Percentiles rank a stretch among this genome's conserved stretches.
Conservation (phyloP, 1,140 invertebrate species). For the Bombyx mori region DNA sequence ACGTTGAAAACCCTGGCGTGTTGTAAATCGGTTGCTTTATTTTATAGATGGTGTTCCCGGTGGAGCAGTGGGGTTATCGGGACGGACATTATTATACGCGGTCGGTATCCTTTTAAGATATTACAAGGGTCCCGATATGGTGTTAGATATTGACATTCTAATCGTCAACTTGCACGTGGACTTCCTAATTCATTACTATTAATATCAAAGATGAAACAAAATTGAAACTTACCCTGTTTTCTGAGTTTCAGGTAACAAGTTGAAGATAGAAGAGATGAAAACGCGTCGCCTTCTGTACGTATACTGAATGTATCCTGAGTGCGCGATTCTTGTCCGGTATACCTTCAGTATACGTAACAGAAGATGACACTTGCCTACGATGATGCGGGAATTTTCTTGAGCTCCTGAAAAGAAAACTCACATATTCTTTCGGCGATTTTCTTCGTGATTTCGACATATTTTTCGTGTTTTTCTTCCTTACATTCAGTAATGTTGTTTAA, state of each 20-base stretch:
- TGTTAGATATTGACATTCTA: constrained; percentile 26
- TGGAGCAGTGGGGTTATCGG: constrained; percentile 28
- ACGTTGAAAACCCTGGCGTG: constrained; percentile 45
- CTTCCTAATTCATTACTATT: neutral
- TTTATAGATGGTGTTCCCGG: constrained; percentile 60
- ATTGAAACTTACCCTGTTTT: no score
- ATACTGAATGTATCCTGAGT: constrained; percentile 99
- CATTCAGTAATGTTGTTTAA: no score
- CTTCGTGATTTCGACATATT: no score
- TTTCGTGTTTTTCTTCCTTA: no score
- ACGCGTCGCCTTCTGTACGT: constrained; percentile 94
- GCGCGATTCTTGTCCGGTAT: constrained; percentile 94
- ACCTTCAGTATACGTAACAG: constrained; percentile 99
- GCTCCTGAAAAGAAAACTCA: no score
- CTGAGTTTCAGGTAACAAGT: constrained; percentile 22
- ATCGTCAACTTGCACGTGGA: constrained; percentile 14
- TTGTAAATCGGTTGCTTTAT: constrained; percentile 68
- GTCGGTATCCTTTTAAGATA: constrained; percentile 54
- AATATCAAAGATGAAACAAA: neutral
- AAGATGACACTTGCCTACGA: constrained; percentile 85
- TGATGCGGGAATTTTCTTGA: constrained; percentile 28
- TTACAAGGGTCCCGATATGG: constrained; percentile 32
- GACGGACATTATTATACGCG: constrained; percentile 17
- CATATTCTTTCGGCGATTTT: constrained; percentile 2
- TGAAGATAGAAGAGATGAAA: constrained; percentile 54